phyloP scores from a whole-genome alignment of 2,888 invertebrate species.

The Furcula furcula region DNA sequence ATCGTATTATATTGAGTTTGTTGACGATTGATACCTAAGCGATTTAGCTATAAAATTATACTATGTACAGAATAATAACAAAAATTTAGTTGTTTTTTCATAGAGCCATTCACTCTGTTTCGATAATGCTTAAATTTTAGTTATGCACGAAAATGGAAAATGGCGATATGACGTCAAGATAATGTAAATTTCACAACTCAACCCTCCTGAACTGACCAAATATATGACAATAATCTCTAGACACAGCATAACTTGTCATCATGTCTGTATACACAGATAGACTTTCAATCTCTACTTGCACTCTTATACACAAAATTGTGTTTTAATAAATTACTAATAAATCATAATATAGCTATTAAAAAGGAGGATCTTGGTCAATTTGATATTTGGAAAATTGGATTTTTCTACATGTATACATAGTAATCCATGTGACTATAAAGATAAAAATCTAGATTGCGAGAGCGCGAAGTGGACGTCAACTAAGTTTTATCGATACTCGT shows the following conservation, averaged over 20 bases:
- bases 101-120: conserved; percentile 36
- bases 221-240: conserved; percentile 78
- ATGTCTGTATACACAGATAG: conserved; percentile 53
- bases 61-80: conserved; percentile 38
- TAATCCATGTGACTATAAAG: no score
- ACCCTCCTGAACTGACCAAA: conserved; percentile 71
- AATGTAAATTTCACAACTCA: conserved; percentile 45
- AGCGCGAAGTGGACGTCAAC: conserved; percentile 31
- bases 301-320: no score
- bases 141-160: conserved; percentile 32
- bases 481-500: no score
- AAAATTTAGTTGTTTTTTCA: conserved; percentile 42
- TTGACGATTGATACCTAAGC: conserved; percentile 47
- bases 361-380: no score
- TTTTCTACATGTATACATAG: no score
- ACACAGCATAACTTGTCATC: conserved; percentile 64
- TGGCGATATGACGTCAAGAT: conserved; percentile 32
- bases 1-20: conserved; percentile 56
- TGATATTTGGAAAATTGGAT: no score
- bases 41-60: conserved; percentile 48
- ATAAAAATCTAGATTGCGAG: conserved; percentile 32
- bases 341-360: no score
- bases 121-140: conserved; percentile 30
- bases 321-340: no score
- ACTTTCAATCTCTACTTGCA: no score